Conservation (phyloP, 1,140 invertebrate species). For the Bombus soroeensis region DNA sequence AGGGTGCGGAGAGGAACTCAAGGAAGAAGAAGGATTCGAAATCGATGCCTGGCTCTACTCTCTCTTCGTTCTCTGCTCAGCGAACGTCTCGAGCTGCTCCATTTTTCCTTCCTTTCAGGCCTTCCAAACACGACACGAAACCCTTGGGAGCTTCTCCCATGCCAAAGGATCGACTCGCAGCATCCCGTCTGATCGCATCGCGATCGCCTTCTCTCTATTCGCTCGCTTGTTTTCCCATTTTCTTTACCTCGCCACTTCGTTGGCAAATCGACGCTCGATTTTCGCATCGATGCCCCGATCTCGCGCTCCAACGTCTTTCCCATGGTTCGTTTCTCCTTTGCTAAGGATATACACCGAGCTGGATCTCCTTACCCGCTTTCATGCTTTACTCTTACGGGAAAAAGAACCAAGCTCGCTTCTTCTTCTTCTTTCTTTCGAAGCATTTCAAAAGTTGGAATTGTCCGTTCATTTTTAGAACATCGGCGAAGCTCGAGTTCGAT, state of each 20-base stretch:
- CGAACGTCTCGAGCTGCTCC: not conserved
- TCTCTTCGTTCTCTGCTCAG: not conserved
- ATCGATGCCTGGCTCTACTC: conserved; percentile 22
- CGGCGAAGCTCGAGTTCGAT: not conserved
- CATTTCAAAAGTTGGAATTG: not conserved
- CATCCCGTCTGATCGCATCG: not conserved
- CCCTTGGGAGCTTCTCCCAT: conserved; percentile 8
- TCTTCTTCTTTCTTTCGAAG: too few relatives aligned
- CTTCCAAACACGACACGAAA: conserved; percentile 7
- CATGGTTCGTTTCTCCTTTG: not conserved
- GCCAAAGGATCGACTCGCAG: conserved; percentile 13
- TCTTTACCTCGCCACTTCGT: not conserved
- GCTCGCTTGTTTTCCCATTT: not conserved
- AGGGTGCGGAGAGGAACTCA: conserved; percentile 26
- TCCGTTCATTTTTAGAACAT: not conserved
- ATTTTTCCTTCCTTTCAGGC: conserved; percentile 7
- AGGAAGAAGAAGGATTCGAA: conserved; percentile 40
- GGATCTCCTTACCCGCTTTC: not conserved
- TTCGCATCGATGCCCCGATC: not conserved
- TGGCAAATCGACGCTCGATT: conserved; percentile 17
- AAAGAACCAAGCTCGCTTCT: not conserved
- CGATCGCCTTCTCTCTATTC: not conserved
- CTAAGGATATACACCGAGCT: not conserved
- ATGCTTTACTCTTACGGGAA: not conserved
- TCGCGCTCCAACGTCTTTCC: not conserved